Base-by-base conservation (phyloP, 2,113 vertebrate genomes). In the Phoxinus phoxinus region DNA sequence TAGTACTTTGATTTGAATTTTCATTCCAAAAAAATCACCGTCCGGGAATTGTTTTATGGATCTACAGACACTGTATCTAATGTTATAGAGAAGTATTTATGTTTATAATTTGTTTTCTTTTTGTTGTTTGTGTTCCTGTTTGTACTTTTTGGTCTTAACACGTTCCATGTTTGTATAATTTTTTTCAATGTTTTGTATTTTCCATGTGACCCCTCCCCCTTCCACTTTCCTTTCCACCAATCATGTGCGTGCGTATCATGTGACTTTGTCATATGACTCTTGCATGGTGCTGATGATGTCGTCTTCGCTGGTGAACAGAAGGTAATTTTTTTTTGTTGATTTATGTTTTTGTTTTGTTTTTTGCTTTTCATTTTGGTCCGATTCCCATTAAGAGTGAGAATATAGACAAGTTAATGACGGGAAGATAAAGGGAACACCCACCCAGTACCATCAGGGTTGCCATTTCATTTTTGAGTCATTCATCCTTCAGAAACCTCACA, bases 251-350 rank as follows among this genome's bases (percentile, higher is more conserved):
- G 97, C 95, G 91, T 97, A 97, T 99, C 97, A 98, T 99, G 96
- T 99, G 98, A 97, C 97, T 97, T 95, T 98, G 97, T 98, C 98
- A 99, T 98, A 96, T 99, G 98, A 95, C 97, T 94, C 94, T 99
- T 99, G 97, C 97, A 99, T 99, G 98, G 96, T 97, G 96, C 97
- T 98, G 98, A 92, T 93, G 98, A 97, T 98, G 98, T 98, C 97
- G 95, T 97, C 98, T 95, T 93, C 97, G 97, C 96, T 97, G 97
- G 94, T 96, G 96, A 98, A 97, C 94, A 95, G 98, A 98, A 98
- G 98, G 98, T 99, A 99, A 98, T 93, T 37, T 93, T 93, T 37
- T 93, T 94, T 96, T 96, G 95, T 87, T 94, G 96, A 96, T 94
- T 95, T 95, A 95, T 94, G 27, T 75, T 72, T 83, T 75, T 2